These are phyloP conservation scores for Atherinosoma microstoma DNA, from an alignment of 2,797 vertebrate species.

Conservation along the genomic window DNA sequence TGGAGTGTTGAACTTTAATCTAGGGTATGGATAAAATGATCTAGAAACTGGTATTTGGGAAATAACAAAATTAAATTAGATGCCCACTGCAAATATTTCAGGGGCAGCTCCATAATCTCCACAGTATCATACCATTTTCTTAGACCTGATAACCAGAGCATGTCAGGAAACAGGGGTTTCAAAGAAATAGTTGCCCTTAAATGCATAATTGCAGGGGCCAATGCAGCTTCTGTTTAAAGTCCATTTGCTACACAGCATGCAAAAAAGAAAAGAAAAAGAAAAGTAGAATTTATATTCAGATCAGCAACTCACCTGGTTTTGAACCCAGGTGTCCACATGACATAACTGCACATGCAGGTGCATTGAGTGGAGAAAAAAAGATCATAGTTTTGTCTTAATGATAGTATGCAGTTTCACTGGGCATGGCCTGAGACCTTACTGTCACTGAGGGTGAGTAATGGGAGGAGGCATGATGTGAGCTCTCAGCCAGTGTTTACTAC, in stretches of 20 bases:
- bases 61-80: neutral
- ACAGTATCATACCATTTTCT: neutral
- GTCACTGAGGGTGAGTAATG: conserved; percentile 28
- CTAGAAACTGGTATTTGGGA: neutral
- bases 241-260: conserved; percentile 2
- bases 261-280: conserved; percentile 3
- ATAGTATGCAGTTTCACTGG: conserved; percentile 14
- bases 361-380: neutral
- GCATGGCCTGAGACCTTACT: conserved; percentile 12
- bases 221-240: conserved; percentile 27
- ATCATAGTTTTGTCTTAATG: conserved; percentile 52
- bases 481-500: neutral
- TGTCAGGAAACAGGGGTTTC: conserved; percentile 1
- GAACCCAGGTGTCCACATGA: conserved; percentile 55
- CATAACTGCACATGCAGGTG: conserved; percentile 29
- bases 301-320: conserved; percentile 51
- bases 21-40: neutral
- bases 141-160: neutral
- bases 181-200: conserved; percentile 45
- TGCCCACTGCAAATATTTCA: neutral
- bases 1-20: neutral
- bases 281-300: neutral
- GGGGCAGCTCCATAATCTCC: neutral
- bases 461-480: conserved; percentile 5
- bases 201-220: conserved; percentile 24